Evolutionary conservation across 1,140 invertebrate genomes (phyloP).

Genomic region (Araneus ventricosus): DNA sequence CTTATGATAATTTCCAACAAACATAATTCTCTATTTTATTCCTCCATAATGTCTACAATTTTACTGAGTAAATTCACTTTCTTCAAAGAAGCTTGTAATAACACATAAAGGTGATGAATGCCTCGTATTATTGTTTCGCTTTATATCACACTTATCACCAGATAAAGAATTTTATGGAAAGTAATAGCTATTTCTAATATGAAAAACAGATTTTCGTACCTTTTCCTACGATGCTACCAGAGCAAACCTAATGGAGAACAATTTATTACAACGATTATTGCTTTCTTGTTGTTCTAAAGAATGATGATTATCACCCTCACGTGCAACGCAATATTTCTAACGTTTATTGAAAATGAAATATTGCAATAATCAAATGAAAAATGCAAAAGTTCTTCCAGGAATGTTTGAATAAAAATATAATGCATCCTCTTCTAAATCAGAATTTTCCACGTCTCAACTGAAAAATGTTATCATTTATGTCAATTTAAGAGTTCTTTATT

Average conservation of each 20-base stretch:
- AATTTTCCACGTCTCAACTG: background rate
- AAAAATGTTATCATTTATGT: background rate
- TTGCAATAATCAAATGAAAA: background rate
- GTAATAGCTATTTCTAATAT: background rate
- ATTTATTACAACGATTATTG: constrained; percentile 9
- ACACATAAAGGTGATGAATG: background rate
- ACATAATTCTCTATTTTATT: too few species aligned
- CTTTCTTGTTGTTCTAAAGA: background rate
- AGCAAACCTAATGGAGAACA: background rate
- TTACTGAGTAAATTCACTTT: background rate
- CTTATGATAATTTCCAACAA: too few species aligned
- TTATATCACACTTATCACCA: background rate
- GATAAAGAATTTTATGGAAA: background rate
- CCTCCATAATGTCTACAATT: background rate
- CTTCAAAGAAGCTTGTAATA: background rate
- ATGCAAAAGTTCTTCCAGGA: background rate
- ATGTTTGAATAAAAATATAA: constrained; percentile 16
- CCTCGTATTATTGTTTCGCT: background rate
- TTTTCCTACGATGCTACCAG: background rate
- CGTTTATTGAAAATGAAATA: constrained; percentile 28
- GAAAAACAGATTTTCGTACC: background rate
- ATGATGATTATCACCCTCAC: background rate
- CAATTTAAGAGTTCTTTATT: background rate
- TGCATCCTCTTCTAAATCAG: background rate
- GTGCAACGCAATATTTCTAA: background rate